Base-by-base conservation (phyloP, 2,888 invertebrate genomes). In the Neoaliturus tenellus region DNA sequence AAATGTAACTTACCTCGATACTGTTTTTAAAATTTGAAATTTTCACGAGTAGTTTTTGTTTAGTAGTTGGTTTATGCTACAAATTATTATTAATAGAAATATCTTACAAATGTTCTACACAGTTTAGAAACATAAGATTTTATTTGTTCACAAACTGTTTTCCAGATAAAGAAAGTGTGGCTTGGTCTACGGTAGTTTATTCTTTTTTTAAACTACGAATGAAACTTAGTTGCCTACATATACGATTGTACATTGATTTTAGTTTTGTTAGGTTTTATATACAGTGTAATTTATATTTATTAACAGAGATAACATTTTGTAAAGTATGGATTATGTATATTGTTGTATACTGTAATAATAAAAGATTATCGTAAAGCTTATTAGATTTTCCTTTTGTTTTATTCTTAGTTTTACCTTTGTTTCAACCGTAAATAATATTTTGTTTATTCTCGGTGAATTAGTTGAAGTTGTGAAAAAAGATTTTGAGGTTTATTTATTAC, bases 311-410 rank as follows among this genome's bases (percentile, higher is more conserved):
- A 33, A 78, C 51, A 31, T 41, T 41, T 51, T 78, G 78, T 78
- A 78, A 10, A 78, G 41, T 44, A 78, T 48, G 51, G 78, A 25
- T 44, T 48, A 25, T 48, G 51, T 78, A 78, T 78, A 78, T 51
- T 48, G n/a, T 78, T 78, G 78, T 78, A 69, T 69, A 69, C 69
- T 69, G 39, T 39, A 39, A 69, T 69, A 69, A 69, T 35, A 69
- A 69, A 67, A 67, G 4, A 67, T 67, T n/a, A 6, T 35, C 14
- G 39, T 69, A 35, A 69, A 39, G n/a, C n/a, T n/a, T n/a, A n/a
- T n/a, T n/a, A n/a, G n/a, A n/a, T n/a, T n/a, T n/a, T n/a, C n/a
- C n/a, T n/a, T n/a, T n/a, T n/a, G n/a, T n/a, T n/a, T n/a, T n/a
- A n/a, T n/a, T n/a, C n/a, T n/a, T n/a, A n/a, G n/a, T n/a, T 62